Base-by-base conservation (phyloP, 1,140 invertebrate species). In the Drosophila sp. region DNA sequence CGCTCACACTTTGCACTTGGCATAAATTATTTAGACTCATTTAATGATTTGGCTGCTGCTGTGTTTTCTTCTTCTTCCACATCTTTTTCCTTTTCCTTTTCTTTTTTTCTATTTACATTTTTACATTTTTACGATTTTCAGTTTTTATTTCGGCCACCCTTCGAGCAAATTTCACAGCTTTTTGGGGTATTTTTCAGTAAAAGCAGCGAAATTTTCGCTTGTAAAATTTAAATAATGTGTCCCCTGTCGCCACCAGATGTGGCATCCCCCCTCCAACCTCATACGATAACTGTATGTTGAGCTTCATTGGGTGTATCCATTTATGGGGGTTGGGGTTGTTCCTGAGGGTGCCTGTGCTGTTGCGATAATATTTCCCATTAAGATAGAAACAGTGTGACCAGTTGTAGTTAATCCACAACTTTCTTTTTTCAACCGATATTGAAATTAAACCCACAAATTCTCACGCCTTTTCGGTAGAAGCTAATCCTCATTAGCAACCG, bases 161-260 rank as follows among this genome's bases (percentile, higher is more conserved):
- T 75, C 69, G 25, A 70, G 45, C 59, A 51, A 41, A 43, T 48
- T 66, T 78, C 34, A 25, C 53, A 61, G 50, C 41, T 63, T 48
- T 58, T 89, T 78, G 77, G 58, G 71, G 65, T 65, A 74, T 61
- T 78, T 89, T 81, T 70, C 40, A 54, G 43, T 40, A 63, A 89
- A 76, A 81, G 56, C 59, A 76, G 73, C 21, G 46, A 89, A 75
- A 82, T 73, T 65, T 57, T 86, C 45, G 50, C 38, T 63, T 56
- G 48, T 71, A 67, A 87, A 90, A 80, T 83, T 83, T 83, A 80
- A 90, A 90, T 90, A 90, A 90, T 90, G 89, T 90, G 77, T 90
- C 87, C 89, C 89, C 75, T 89, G 89, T 90, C 80, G 87, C 65
- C 79, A 65, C 54, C 87, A 90, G 89, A 90, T 67, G 71, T 67